Evolutionary conservation across 2,888 invertebrate species (phyloP).

Genomic region (Bruchidius siliquastri): DNA sequence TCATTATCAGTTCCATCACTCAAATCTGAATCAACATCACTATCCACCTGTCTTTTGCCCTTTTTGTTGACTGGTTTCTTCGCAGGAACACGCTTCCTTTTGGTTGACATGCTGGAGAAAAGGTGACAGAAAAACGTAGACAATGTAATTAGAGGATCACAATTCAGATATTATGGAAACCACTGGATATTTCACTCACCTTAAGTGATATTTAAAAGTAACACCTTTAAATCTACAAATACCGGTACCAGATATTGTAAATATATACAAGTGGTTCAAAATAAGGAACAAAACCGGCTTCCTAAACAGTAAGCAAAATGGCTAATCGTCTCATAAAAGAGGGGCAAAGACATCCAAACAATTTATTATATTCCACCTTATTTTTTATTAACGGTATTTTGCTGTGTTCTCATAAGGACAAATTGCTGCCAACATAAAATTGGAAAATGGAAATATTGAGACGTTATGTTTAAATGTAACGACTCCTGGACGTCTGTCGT

Average conservation of each 20-base stretch:
- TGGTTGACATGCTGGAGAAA: constrained; percentile 35
- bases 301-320: constrained; percentile 33
- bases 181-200: neutral
- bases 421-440: constrained; percentile 29
- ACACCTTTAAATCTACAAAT: neutral
- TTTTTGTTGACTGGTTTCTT: constrained; percentile 39
- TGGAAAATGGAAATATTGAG: constrained; percentile 18
- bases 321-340: constrained; percentile 29
- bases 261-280: constrained; percentile 2
- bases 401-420: constrained; percentile 20
- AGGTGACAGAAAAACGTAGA: constrained; percentile 4
- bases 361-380: constrained; percentile 28
- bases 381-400: constrained; percentile 37
- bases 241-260: neutral
- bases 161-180: neutral
- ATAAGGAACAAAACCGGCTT: constrained; percentile 18
- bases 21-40: constrained; percentile 46
- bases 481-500: constrained; percentile 16
- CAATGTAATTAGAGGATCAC: constrained; percentile 1
- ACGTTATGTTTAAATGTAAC: constrained; percentile 10
- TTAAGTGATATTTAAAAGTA: neutral
- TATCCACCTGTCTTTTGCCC: constrained; percentile 43
- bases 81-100: constrained; percentile 43
- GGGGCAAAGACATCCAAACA: constrained; percentile 24
- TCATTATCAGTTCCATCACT: constrained; percentile 44